Conservation (phyloP, 2,888 invertebrate genomes). For the Sinotaia quadrata region DNA sequence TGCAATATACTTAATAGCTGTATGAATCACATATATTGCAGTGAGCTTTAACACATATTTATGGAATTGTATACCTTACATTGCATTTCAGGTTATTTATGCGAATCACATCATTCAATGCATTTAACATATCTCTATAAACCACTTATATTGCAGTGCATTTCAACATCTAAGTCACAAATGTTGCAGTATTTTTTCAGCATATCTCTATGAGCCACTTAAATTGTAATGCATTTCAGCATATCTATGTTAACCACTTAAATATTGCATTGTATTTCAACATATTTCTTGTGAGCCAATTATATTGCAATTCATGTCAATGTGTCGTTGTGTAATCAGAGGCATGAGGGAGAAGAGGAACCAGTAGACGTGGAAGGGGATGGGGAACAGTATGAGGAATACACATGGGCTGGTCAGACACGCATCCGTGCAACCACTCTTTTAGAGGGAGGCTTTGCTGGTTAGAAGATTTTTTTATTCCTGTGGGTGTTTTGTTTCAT, state of each 20-base stretch:
- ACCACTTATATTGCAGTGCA: too few species aligned
- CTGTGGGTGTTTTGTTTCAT: too few species aligned
- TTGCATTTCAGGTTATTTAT: too few species aligned
- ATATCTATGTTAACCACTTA: neutral
- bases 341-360: slow-evolving; percentile 77
- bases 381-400: slow-evolving; percentile 82
- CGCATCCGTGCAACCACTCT: slow-evolving; percentile 75
- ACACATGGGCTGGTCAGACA: slow-evolving; percentile 93
- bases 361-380: slow-evolving; percentile 73
- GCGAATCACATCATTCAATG: too few species aligned
- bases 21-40: too few species aligned
- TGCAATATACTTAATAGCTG: too few species aligned
- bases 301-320: neutral
- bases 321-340: slow-evolving; percentile 18
- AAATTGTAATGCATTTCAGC: neutral
- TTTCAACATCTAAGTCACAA: too few species aligned
- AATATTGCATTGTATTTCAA: neutral
- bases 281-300: neutral
- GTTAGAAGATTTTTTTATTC: slow-evolving; percentile 41
- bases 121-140: too few species aligned
- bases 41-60: too few species aligned
- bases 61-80: too few species aligned
- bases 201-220: neutral
- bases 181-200: neutral
- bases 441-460: slow-evolving; percentile 64